Conservation (phyloP, 2,113 vertebrate genomes). For the Thamnophis sirtalis region DNA sequence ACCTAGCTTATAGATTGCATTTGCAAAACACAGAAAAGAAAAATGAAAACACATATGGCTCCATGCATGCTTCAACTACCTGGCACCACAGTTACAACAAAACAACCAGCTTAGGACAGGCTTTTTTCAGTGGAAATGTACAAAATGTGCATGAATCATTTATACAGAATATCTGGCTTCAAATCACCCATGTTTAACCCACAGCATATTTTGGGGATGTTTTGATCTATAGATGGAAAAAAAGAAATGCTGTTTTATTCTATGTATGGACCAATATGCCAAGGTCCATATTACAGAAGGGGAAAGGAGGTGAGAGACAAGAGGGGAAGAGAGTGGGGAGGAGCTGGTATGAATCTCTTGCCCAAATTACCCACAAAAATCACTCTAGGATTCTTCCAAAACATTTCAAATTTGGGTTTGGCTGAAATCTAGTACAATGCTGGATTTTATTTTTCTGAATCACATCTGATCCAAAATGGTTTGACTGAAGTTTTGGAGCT, state of each 20-base stretch:
- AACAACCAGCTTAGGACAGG: background rate
- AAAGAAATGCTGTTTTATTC: background rate
- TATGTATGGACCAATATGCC: background rate
- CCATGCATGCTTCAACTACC: background rate
- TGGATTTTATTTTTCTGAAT: background rate
- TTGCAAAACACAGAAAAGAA: background rate
- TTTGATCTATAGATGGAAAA: background rate
- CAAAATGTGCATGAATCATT: background rate
- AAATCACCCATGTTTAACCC: background rate
- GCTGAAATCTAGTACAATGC: background rate
- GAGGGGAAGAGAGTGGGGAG: background rate
- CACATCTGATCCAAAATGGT: background rate
- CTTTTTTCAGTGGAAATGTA: background rate
- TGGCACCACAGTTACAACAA: background rate
- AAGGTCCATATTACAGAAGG: background rate
- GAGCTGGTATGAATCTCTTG: background rate
- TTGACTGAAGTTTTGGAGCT: background rate
- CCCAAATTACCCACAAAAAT: background rate
- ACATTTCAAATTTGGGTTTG: background rate
- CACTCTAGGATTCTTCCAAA: background rate
- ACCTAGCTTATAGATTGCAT: background rate
- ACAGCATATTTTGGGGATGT: background rate
- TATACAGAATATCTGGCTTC: background rate
- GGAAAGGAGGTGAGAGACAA: background rate
- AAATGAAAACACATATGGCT: background rate